Evolutionary conservation across 2,797 vertebrate species (phyloP), one percentile per base, ranked within the genome.

Genomic region (Bucorvus abyssinicus): DNA sequence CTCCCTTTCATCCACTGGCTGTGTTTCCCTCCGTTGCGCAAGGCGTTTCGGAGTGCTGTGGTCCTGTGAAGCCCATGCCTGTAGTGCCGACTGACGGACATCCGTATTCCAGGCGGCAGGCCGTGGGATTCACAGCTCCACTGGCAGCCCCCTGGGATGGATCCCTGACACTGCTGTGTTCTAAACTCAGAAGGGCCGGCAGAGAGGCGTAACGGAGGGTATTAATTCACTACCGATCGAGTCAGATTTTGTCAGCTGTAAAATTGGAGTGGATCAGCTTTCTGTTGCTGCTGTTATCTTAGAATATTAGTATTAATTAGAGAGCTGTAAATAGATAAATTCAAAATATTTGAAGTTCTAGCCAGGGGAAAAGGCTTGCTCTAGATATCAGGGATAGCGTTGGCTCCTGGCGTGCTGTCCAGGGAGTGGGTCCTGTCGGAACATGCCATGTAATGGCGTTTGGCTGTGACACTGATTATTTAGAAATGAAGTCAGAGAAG

Each of bases 141-240:
- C 24, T 21, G 60, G 6, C n/a, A 59, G 55, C 42, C 80, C 24
- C 40, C 10, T n/a, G 20, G 9, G 49, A 45, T 29, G n/a, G 12
- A 10, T 12, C 32, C 2, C 69, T 15, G 34, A n/a, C 0, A 0
- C 45, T 3, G 12, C 6, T 3, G 10, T 24, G 47, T 3, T 52
- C 22, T 38, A 21, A 24, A n/a, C 27, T 10, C 19, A 30, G 30
- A 36, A 47, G 30, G 60, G 53, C 61, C 71, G 61, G 60, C 29
- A 40, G 56, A 42, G 40, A 55, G 59, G 55, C 49, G 24, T 6
- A 21, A 32, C 50, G 44, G 52, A 50, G 20, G 21, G 2, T 11
- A 16, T 27, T 38, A 7, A 70, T 70, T 82, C 36, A 9, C 40
- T 29, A 9, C 45, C 3, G 34, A 60, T 2, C 38, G 38, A 80